Evolutionary conservation across 2,888 invertebrate genomes (phyloP).

Genomic region (Dermolepida albohirtum): DNA sequence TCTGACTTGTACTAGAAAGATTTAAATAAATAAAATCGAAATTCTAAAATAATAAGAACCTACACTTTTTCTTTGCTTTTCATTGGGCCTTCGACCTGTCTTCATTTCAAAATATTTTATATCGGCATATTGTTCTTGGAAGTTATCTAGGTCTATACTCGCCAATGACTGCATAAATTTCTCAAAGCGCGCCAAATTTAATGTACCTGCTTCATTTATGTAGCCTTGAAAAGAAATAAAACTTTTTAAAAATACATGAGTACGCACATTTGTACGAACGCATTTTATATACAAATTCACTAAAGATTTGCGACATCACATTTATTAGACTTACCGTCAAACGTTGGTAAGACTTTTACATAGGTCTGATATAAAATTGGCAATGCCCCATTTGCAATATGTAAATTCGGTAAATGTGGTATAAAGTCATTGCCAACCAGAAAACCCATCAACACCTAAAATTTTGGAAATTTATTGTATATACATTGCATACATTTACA

Average conservation of each 20-base stretch:
- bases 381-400: constrained; percentile 91
- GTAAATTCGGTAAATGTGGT: constrained; percentile 93
- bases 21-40: constrained; percentile 12
- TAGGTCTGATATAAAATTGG: constrained; percentile 90
- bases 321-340: constrained; percentile 76
- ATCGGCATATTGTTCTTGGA: constrained; percentile 82
- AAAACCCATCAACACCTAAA: constrained; percentile 89
- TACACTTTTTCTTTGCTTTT: constrained; percentile 43
- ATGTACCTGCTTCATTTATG: constrained; percentile 88
- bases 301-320: no score
- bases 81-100: constrained; percentile 73
- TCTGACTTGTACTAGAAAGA: constrained; percentile 49
- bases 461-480: constrained; percentile 2
- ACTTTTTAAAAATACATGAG: constrained; percentile 1
- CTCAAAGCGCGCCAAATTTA: constrained; percentile 88
- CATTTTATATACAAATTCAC: no score
- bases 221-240: constrained; percentile 74
- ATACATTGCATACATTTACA: no score
- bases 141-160: constrained; percentile 79
- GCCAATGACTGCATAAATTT: constrained; percentile 83
- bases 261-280: no score
- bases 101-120: constrained; percentile 86
- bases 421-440: constrained; percentile 98
- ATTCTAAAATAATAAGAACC: neutral
- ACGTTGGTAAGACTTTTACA: constrained; percentile 84